These are phyloP conservation scores for Todiramphus chloris DNA, from an alignment of 2,113 vertebrate genomes.

Conservation along the genomic window DNA sequence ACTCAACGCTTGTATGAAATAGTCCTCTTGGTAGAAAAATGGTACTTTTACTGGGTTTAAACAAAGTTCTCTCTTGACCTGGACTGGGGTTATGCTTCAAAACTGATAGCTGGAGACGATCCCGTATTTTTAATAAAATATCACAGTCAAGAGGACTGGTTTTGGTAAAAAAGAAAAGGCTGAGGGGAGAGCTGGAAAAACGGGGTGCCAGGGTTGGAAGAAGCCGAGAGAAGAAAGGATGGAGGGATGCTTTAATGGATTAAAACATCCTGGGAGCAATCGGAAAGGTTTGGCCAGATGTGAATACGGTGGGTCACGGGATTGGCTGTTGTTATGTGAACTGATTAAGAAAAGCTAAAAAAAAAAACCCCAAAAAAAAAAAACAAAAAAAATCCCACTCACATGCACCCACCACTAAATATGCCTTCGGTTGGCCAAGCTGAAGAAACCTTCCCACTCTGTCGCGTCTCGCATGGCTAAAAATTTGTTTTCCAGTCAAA, in stretches of 20 bases:
- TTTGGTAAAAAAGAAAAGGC: not conserved
- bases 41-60: not conserved
- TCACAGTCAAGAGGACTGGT: not conserved
- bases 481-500: slow-evolving; percentile 1
- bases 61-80: not conserved
- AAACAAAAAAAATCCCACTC: not conserved
- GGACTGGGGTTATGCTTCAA: not conserved
- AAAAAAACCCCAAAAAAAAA: not conserved
- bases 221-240: not conserved
- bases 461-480: not conserved
- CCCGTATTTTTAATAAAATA: not conserved
- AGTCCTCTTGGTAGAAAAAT: not conserved
- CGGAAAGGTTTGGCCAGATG: not conserved
- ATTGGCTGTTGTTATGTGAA: not conserved
- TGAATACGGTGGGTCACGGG: fast-evolving
- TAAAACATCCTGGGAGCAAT: not conserved
- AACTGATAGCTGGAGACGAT: not conserved
- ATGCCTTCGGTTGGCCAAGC: not conserved
- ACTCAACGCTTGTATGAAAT: not conserved
- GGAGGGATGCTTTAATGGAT: not conserved
- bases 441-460: not conserved
- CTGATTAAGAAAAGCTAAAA: not conserved
- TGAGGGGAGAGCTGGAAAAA: not conserved
- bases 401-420: not conserved
- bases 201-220: not conserved